Evolutionary conservation across 2,797 vertebrate species (phyloP).

Genomic region (Spinibarbus caldwelli): DNA sequence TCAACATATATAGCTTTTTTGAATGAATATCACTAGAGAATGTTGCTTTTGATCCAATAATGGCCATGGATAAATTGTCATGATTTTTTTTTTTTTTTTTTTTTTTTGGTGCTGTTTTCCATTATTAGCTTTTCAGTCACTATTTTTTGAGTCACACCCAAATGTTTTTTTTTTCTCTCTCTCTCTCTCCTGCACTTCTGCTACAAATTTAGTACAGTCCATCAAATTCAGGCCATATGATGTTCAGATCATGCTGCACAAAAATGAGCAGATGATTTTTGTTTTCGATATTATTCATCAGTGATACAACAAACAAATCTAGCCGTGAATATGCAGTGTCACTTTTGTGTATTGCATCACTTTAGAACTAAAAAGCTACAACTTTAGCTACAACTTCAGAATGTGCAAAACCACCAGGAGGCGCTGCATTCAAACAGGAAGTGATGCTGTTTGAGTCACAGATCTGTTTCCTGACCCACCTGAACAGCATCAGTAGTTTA

Average conservation of each 20-base stretch:
- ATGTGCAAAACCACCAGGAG: constrained; percentile 11
- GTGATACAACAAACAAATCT: not conserved
- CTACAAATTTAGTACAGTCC: not conserved
- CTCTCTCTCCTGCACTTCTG: not conserved
- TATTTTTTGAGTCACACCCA: not conserved
- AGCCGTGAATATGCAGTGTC: not conserved
- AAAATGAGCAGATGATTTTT: not conserved
- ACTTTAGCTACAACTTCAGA: not conserved
- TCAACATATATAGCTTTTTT: not conserved
- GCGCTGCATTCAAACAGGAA: constrained; percentile 39
- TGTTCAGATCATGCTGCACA: not conserved
- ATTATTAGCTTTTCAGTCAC: not conserved
- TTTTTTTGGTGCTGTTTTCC: too few relatives aligned
- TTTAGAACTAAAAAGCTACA: not conserved
- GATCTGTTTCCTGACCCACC: not conserved
- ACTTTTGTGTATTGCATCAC: not conserved
- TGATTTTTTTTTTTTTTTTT: too few relatives aligned
- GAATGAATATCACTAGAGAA: not conserved
- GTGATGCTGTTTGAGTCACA: constrained; percentile 6
- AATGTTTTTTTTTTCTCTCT: not conserved
- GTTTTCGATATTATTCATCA: not conserved
- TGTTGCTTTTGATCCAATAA: not conserved
- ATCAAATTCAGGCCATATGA: not conserved
- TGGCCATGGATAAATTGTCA: not conserved
- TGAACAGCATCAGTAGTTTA: not conserved